These are phyloP conservation scores for Sylvia borin DNA, from an alignment of 2,797 vertebrate species.

Conservation along the genomic window DNA sequence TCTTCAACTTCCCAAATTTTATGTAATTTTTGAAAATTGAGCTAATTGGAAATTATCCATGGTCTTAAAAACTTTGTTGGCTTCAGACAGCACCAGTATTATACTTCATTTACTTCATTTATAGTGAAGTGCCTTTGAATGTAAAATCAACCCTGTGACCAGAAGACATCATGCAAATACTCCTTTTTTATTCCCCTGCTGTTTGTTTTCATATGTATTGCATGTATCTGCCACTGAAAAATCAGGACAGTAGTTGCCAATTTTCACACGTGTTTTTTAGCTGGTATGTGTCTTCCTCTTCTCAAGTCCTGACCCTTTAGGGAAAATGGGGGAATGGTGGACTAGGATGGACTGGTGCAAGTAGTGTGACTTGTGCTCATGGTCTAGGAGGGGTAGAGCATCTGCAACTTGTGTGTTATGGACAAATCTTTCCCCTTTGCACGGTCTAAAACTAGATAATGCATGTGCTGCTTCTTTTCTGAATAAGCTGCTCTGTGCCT, in stretches of 20 bases:
- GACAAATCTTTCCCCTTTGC: not conserved
- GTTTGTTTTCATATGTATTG: not conserved
- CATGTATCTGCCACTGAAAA: not conserved
- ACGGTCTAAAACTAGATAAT: not conserved
- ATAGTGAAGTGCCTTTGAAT: not conserved
- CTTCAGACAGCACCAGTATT: not conserved
- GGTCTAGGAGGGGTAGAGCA: not conserved
- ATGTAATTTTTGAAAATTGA: not conserved
- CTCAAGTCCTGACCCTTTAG: not conserved
- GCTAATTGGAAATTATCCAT: not conserved
- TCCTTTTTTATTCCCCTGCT: not conserved
- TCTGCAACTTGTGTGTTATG: accelerated
- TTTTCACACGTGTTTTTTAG: not conserved
- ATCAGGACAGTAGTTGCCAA: not conserved
- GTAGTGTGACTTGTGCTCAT: not conserved
- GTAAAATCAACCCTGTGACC: not conserved
- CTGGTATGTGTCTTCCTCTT: not conserved
- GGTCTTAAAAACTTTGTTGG: not conserved
- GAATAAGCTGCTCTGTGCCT: not conserved
- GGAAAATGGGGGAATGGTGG: not conserved
- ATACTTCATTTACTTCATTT: not conserved
- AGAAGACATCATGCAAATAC: not conserved
- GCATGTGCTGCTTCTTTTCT: not conserved
- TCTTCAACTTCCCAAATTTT: not conserved
- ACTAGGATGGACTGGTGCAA: not conserved